These are phyloP conservation scores for Turritopsis rubra DNA, from an alignment of 30 jellyfish, hydroid and myxozoan species.

Conservation along the genomic window DNA sequence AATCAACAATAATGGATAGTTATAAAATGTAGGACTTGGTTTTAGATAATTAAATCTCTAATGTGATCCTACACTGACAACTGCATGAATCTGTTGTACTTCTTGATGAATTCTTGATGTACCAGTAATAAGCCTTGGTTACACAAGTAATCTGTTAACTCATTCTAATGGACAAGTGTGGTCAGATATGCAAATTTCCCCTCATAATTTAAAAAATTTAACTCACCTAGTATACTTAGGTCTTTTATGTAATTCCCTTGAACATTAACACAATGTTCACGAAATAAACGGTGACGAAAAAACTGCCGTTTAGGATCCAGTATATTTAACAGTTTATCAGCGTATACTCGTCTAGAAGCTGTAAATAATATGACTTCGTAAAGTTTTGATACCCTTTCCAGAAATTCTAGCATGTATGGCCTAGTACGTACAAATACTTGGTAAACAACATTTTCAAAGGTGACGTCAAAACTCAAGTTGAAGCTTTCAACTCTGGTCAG, in stretches of 20 bases:
- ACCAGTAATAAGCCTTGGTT: too few relatives aligned
- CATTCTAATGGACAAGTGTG: too few relatives aligned
- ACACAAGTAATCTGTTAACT: too few relatives aligned
- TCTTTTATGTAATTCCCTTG: constrained; percentile 97
- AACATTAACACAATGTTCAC: constrained; percentile 92
- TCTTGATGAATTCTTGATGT: too few relatives aligned
- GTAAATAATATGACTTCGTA: constrained; percentile 91
- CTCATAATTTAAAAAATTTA: too few relatives aligned
- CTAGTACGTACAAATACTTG: constrained; percentile 87
- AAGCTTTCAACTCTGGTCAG: constrained; percentile 66
- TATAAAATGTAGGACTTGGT: too few relatives aligned
- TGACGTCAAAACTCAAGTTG: constrained; percentile 72
- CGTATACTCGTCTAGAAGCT: constrained; percentile 92
- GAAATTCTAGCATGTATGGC: constrained; percentile 76
- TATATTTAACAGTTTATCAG: constrained; percentile 84
- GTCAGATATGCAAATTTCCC: too few relatives aligned
- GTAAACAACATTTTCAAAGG: constrained; percentile 60
- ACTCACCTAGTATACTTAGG: constrained; percentile 64
- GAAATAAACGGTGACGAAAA: constrained; percentile 85
- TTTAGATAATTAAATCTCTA: too few relatives aligned
- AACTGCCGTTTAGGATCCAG: constrained; percentile 79
- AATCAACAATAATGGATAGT: too few relatives aligned
- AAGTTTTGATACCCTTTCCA: constrained; percentile 68
- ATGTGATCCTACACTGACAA: too few relatives aligned
- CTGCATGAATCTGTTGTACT: too few relatives aligned